Evolutionary conservation across 2,113 vertebrate species (phyloP).

Genomic region (Calidris pugnax): DNA sequence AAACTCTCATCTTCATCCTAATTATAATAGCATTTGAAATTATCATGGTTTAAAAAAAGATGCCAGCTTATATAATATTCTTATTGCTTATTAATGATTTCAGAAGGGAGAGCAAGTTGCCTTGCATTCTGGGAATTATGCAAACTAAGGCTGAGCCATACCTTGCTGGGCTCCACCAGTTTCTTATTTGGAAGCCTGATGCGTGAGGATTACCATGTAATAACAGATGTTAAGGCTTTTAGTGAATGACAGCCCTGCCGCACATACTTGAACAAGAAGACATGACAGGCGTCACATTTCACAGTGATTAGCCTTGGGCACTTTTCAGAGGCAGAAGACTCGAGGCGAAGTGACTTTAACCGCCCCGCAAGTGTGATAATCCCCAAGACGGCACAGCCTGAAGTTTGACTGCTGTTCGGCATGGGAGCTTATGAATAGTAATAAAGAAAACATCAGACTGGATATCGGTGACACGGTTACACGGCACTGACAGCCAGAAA

Average conservation of each 20-base stretch:
- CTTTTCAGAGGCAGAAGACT: constrained; percentile 40
- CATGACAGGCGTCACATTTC: constrained; percentile 19
- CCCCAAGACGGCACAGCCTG: not conserved
- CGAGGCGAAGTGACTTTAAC: not conserved
- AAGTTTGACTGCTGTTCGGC: not conserved
- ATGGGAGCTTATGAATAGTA: constrained; percentile 32
- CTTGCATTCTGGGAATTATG: constrained; percentile 60
- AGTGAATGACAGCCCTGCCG: constrained; percentile 43
- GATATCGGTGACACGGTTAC: not conserved
- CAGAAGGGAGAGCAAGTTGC: constrained; percentile 31
- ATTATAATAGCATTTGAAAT: constrained; percentile 68
- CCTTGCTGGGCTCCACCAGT: constrained; percentile 39
- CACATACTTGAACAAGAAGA: not conserved
- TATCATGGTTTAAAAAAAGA: constrained; percentile 66
- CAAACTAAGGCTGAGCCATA: constrained; percentile 50
- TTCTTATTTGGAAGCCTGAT: constrained; percentile 28
- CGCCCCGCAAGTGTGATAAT: constrained; percentile 4
- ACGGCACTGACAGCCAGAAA: not conserved
- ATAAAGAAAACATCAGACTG: constrained; percentile 17
- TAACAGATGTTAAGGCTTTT: constrained; percentile 54
- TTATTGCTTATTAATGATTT: constrained; percentile 70
- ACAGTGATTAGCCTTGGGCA: constrained; percentile 54
- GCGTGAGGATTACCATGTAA: constrained; percentile 51
- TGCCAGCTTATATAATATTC: constrained; percentile 68
- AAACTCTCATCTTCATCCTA: constrained; percentile 64